Base-by-base conservation (phyloP, 2,888 invertebrate genomes). In the Clanis bilineata region DNA sequence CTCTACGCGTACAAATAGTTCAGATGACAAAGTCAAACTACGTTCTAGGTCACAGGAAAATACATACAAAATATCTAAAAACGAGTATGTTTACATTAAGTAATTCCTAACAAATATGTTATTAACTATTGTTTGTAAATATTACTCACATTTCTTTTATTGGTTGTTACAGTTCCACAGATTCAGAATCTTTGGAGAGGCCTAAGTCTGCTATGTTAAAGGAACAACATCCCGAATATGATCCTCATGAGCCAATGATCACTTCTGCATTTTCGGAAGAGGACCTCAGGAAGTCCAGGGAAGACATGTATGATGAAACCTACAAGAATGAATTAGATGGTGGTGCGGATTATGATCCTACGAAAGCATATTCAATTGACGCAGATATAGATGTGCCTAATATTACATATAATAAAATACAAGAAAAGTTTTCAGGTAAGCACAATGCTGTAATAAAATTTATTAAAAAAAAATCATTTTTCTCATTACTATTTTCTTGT, bases 161-260 rank as follows among this genome's bases (percentile, higher is more conserved):
- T 59, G 22, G 68, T 60, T 70, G 15, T 69, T 69, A 54, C 65
- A 90, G 90, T 74, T 90, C 90, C 55, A 89, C 88, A 73, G 91
- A 91, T 79, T 90, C 90, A 2, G 92, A 92, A 70, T 87, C 89
- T 45, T 64, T 90, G 61, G 92, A 92, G 65, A 80, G 92, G 64
- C 92, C 92, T 1, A 92, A 92, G 68, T 92, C 92, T 0, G 92
- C 91, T 0, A 88, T 86, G 83, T 72, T 85, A 66, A 92, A 91
- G 64, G 92, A 92, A 63, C 72, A 77, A 9, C 92, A 92, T 60
- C 92, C 92, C 0, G 92, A 90, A 64, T 92, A 92, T 63, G 92
- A 92, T 67, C 92, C 92, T 0, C 92, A 92, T 67, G 92, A 91
- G 69, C 90, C 91, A 10, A 92, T 92, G 92, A 90, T 92, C 65